These are phyloP conservation scores for Hymenochirus boettgeri DNA, from an alignment of 2,113 vertebrate species.

Conservation along the genomic window DNA sequence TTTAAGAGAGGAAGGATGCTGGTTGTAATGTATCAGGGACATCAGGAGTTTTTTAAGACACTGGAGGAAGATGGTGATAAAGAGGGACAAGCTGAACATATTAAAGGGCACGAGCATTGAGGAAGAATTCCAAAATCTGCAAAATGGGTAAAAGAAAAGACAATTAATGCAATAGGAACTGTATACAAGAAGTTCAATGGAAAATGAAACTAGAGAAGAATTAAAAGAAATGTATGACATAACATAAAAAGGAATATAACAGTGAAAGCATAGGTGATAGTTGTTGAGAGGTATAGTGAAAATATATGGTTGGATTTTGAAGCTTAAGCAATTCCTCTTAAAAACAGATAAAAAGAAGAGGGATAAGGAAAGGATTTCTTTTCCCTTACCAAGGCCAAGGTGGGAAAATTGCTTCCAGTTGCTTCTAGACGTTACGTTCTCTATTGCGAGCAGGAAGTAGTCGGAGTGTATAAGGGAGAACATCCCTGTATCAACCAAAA, in stretches of 20 bases:
- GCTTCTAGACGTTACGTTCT: slow-evolving; percentile 73
- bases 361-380: too few species aligned
- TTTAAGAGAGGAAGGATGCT: slow-evolving; percentile 64
- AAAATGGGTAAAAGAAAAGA: background rate
- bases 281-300: too few species aligned
- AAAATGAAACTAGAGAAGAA: too few species aligned
- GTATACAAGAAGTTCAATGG: background rate
- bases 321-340: too few species aligned
- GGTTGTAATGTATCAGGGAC: slow-evolving; percentile 44
- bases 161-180: background rate
- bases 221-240: too few species aligned
- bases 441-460: slow-evolving; percentile 80
- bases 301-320: too few species aligned
- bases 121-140: slow-evolving; percentile 85
- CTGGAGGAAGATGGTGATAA: background rate
- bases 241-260: too few species aligned
- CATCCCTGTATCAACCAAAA: too few species aligned
- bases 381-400: slow-evolving; percentile 79
- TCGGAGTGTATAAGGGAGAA: slow-evolving; percentile 75
- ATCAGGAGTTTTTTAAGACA: background rate
- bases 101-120: slow-evolving; percentile 66
- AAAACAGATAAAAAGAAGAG: too few species aligned
- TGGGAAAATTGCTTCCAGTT: slow-evolving; percentile 89
- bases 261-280: too few species aligned
- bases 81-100: background rate